These are phyloP conservation scores for Scopus umbretta DNA, from an alignment of 2,113 vertebrate genomes.

Conservation along the genomic window DNA sequence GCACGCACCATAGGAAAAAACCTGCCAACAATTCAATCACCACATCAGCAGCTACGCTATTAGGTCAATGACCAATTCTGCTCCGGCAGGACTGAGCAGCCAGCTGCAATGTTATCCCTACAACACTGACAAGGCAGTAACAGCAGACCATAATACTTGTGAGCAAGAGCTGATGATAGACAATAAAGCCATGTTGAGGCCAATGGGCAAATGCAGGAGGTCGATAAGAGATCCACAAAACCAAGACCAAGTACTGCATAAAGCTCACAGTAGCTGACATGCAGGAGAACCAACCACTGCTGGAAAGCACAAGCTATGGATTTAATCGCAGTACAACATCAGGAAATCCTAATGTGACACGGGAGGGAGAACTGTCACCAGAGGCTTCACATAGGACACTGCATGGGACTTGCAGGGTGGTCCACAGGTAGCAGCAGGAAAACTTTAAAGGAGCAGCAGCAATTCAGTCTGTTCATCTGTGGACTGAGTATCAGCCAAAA, in stretches of 20 bases:
- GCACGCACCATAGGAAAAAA: not conserved
- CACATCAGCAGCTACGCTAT: not conserved
- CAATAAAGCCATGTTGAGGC: not conserved
- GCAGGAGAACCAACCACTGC: not conserved
- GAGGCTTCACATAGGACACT: not conserved
- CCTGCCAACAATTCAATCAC: conserved; percentile 22
- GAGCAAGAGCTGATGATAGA: not conserved
- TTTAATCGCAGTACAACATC: not conserved
- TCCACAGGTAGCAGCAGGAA: not conserved
- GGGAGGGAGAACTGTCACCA: not conserved
- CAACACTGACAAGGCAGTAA: conserved; percentile 13
- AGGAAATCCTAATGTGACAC: not conserved
- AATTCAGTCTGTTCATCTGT: not conserved
- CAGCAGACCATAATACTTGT: not conserved
- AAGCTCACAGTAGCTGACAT: not conserved
- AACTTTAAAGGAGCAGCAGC: not conserved
- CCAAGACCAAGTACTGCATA: not conserved
- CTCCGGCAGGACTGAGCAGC: not conserved
- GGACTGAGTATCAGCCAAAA: not conserved
- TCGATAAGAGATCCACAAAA: not conserved
- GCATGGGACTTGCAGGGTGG: not conserved
- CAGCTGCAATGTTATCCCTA: not conserved
- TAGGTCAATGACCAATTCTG: conserved; percentile 9
- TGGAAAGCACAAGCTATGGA: not conserved
- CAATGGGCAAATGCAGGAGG: not conserved